phyloP scores from a whole-genome alignment of 1,140 invertebrate genomes.

The Asbolus verrucosus region DNA sequence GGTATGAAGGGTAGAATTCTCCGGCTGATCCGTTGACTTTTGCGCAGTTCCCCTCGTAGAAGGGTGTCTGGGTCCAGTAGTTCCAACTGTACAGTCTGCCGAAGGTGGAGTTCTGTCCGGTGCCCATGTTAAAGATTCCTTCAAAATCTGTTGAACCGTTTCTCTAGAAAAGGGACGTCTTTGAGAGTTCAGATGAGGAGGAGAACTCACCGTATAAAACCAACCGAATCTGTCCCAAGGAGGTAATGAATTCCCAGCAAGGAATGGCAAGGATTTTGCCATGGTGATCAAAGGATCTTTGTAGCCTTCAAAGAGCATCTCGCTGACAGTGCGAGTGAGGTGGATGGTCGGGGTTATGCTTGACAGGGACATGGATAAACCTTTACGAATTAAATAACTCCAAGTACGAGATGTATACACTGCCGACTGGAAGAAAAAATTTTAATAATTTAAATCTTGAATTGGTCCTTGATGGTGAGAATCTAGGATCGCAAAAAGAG shows the following conservation, averaged over 20 bases:
- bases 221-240: slow-evolving; percentile 70
- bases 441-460: background rate
- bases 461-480: too few relatives aligned
- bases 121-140: slow-evolving; percentile 57
- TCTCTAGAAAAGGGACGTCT: too few relatives aligned
- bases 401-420: background rate
- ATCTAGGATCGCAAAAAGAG: too few relatives aligned
- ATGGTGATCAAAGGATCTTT: slow-evolving; percentile 76
- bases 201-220: background rate
- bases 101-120: slow-evolving; percentile 60
- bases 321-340: slow-evolving; percentile 73
- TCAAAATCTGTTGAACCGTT: slow-evolving; percentile 58
- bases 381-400: slow-evolving; percentile 14
- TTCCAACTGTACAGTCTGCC: slow-evolving; percentile 71
- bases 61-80: slow-evolving; percentile 65
- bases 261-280: slow-evolving; percentile 66
- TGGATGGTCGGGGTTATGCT: slow-evolving; percentile 60
- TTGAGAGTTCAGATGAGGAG: too few relatives aligned
- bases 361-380: background rate
- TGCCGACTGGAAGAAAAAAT: background rate
- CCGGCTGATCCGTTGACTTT: slow-evolving; percentile 74
- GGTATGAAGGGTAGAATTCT: slow-evolving; percentile 78
- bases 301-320: slow-evolving; percentile 84
- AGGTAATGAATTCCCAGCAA: slow-evolving; percentile 69
- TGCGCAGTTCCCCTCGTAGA: slow-evolving; percentile 64